Percentiles rank a stretch among this genome's conserved stretches.
Conservation (phyloP, 2,797 vertebrate genomes). For the Phylloscopus collybita region DNA sequence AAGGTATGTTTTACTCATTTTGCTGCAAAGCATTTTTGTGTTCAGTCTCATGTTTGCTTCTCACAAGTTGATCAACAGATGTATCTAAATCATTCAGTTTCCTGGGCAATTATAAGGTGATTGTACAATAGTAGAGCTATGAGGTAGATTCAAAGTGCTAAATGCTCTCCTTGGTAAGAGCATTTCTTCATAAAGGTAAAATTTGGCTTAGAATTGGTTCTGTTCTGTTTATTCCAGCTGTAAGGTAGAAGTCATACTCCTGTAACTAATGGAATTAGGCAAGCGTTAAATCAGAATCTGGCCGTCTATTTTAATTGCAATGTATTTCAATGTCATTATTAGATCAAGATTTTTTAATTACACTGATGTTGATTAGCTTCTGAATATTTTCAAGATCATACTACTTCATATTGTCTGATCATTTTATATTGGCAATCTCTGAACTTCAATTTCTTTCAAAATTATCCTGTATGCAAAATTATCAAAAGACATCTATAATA, state of each 20-base stretch:
- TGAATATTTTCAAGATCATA: neutral
- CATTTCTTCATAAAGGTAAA: neutral
- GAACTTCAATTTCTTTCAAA: neutral
- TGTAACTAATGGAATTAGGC: neutral
- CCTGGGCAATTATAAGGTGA: neutral
- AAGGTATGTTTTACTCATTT: neutral
- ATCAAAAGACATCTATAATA: neutral
- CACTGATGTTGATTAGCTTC: neutral
- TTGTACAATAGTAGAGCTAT: neutral
- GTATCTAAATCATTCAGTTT: neutral
- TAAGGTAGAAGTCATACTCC: neutral
- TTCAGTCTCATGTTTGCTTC: neutral
- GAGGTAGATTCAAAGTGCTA: neutral
- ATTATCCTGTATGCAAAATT: neutral
- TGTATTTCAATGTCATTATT: neutral
- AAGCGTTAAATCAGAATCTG: neutral
- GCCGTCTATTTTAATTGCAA: neutral
- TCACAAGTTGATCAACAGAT: neutral
- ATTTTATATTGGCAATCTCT: neutral
- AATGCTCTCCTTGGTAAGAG: neutral
- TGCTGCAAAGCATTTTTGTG: neutral
- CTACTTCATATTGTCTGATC: neutral
- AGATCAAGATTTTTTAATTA: neutral
- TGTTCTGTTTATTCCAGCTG: neutral
- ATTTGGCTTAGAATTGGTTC: neutral